These are phyloP conservation scores for Pseudomyrmex concolor DNA, from an alignment of 1,140 invertebrate genomes.

Conservation along the genomic window DNA sequence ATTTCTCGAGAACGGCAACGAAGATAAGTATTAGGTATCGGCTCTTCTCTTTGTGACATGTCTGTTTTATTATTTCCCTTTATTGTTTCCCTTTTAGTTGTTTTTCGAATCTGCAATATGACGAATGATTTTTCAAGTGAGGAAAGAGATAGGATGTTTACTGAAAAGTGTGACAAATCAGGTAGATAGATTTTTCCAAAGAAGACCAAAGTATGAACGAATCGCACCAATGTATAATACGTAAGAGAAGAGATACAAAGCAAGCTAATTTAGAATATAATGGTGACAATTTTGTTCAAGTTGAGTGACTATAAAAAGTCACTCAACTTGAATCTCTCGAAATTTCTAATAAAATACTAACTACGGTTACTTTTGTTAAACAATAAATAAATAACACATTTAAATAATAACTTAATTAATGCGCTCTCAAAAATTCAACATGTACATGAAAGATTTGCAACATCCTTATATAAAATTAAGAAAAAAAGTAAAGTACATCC, in stretches of 20 bases:
- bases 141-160: constrained; percentile 4
- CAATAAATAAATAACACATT: too few species aligned
- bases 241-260: too few species aligned
- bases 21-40: constrained; percentile 78
- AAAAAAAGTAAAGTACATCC: neutral
- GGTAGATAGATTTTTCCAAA: neutral
- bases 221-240: too few species aligned
- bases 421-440: too few species aligned
- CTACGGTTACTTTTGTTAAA: too few species aligned
- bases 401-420: too few species aligned
- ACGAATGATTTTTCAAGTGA: constrained; percentile 45
- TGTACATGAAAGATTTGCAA: too few species aligned
- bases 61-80: constrained; percentile 39
- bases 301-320: too few species aligned
- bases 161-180: neutral
- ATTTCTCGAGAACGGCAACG: constrained; percentile 78
- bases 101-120: constrained; percentile 45
- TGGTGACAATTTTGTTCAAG: too few species aligned
- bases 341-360: too few species aligned
- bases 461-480: neutral
- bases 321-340: too few species aligned
- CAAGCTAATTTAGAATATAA: too few species aligned
- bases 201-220: neutral
- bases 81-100: constrained; percentile 27
- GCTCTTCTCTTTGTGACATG: constrained; percentile 55